Evolutionary conservation across 2,113 vertebrate species (phyloP).

Genomic region (Cathartes aura): DNA sequence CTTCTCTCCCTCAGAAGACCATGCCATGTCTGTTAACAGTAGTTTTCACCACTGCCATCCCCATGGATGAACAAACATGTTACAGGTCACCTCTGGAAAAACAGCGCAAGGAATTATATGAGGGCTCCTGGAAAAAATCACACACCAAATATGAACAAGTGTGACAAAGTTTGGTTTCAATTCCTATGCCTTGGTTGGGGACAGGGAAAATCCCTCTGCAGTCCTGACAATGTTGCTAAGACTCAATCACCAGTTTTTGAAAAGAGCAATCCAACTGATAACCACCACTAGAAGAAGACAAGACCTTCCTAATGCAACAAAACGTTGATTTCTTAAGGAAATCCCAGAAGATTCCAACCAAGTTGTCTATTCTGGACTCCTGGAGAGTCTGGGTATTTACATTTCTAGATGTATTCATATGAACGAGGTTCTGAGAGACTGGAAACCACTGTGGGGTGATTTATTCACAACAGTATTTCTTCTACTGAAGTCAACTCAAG

Average conservation of each 20-base stretch:
- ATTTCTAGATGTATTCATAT: not conserved
- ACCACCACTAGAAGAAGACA: not conserved
- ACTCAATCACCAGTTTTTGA: not conserved
- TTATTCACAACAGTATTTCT: not conserved
- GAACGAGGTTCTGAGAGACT: not conserved
- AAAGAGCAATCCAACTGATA: not conserved
- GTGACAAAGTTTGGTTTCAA: not conserved
- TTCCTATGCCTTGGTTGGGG: not conserved
- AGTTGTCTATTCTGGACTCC: not conserved
- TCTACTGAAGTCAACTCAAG: not conserved
- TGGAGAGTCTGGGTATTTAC: not conserved
- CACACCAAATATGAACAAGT: not conserved
- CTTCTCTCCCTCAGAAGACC: not conserved
- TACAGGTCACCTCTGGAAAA: not conserved
- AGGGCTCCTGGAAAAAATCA: not conserved
- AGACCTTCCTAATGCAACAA: not conserved
- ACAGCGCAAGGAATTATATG: not conserved
- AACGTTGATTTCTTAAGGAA: not conserved
- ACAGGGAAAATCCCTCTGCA: not conserved
- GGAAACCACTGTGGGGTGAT: not conserved
- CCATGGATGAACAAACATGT: not conserved
- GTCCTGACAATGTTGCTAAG: not conserved
- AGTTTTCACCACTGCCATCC: not conserved
- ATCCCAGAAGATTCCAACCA: not conserved
- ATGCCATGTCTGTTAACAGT: not conserved